These are phyloP conservation scores for Dendrolimus kikuchii DNA, from an alignment of 1,140 invertebrate genomes.

Conservation along the genomic window DNA sequence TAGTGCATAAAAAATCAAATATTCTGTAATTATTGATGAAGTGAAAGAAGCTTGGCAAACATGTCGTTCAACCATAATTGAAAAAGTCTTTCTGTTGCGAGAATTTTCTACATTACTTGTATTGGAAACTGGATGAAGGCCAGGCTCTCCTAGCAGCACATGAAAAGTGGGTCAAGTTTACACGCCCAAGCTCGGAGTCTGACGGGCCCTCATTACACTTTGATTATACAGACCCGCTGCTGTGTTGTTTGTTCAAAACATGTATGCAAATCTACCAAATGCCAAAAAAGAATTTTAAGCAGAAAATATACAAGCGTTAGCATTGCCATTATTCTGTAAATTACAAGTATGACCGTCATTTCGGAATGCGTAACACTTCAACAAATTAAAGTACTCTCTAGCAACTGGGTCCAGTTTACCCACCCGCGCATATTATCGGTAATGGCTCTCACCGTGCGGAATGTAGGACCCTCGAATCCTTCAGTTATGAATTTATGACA, in stretches of 20 bases:
- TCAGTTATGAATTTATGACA: constrained; percentile 5
- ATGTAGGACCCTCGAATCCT: constrained; percentile 13
- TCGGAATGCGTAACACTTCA: constrained; percentile 8
- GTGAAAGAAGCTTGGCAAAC: background rate
- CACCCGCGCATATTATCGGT: constrained; percentile 13
- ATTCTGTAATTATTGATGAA: too few species aligned
- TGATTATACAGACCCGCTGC: too few species aligned
- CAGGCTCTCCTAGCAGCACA: constrained; percentile 12
- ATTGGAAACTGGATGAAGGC: constrained; percentile 21
- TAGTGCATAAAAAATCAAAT: too few species aligned
- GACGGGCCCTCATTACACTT: background rate
- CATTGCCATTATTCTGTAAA: too few species aligned
- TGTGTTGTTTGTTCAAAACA: too few species aligned
- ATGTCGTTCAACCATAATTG: constrained; percentile 8
- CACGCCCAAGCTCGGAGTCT: constrained; percentile 1
- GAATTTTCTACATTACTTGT: constrained; percentile 17
- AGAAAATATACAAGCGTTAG: too few species aligned
- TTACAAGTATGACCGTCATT: background rate
- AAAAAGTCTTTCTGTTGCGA: constrained; percentile 11
- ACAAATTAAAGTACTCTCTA: constrained; percentile 18
- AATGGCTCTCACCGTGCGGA: constrained; percentile 15
- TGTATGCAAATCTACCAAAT: too few species aligned
- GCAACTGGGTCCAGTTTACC: constrained; percentile 9
- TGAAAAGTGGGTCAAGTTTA: constrained; percentile 22
- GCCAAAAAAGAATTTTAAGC: too few species aligned